These are phyloP conservation scores for Piprites chloris DNA, from an alignment of 2,113 vertebrate genomes.

Conservation along the genomic window DNA sequence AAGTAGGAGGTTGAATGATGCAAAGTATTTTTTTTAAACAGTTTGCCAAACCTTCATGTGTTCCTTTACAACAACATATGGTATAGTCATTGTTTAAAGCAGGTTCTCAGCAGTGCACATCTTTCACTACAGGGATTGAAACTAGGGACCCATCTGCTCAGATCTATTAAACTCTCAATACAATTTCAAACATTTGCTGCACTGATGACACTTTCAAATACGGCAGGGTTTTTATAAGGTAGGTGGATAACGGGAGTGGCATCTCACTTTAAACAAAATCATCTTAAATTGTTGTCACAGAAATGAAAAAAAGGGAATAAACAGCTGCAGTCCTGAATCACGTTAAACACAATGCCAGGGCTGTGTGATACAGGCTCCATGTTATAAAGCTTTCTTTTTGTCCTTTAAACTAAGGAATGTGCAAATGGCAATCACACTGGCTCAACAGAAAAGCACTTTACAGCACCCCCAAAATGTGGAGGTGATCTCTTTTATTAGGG, in stretches of 20 bases:
- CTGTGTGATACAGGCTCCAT: constrained; percentile 9
- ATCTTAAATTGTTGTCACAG: constrained; percentile 34
- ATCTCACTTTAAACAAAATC: constrained; percentile 28
- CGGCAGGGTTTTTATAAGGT: background rate
- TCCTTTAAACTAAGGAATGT: constrained; percentile 42
- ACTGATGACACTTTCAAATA: constrained; percentile 24
- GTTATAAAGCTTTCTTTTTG: constrained; percentile 51
- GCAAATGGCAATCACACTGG: constrained; percentile 12
- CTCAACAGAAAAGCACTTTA: constrained; percentile 35
- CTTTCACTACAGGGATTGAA: constrained; percentile 39
- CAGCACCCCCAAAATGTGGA: background rate
- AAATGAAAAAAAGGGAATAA: constrained; percentile 52
- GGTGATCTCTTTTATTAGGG: constrained; percentile 53
- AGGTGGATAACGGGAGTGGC: constrained; percentile 30
- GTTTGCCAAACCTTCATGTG: background rate
- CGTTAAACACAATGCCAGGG: constrained; percentile 22
- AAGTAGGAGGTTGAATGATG: background rate
- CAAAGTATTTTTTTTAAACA: constrained; percentile 16
- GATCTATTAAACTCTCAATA: constrained; percentile 40
- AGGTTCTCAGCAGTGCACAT: constrained; percentile 40
- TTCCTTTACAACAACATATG: constrained; percentile 56
- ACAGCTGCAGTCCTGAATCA: constrained; percentile 42
- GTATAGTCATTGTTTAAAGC: constrained; percentile 54
- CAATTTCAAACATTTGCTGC: constrained; percentile 39
- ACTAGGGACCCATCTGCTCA: constrained; percentile 53